Percentiles rank a stretch among this genome's conserved stretches.
Conservation (phyloP, 2,113 vertebrate species). For the Ceratotherium simum region DNA sequence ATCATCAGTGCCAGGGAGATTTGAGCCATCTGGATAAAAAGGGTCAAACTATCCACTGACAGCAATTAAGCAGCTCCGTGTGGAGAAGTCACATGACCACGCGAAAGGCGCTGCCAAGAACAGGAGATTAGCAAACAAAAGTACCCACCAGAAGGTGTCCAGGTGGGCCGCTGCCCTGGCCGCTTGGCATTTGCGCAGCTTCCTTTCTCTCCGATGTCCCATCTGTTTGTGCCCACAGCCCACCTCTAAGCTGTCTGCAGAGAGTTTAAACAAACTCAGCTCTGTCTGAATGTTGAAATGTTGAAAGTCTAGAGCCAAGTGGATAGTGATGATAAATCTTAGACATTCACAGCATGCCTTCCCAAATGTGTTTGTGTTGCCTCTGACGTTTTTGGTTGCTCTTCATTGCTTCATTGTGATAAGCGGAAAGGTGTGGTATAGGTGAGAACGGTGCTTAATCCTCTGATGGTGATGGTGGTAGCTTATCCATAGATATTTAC, state of each 20-base stretch:
- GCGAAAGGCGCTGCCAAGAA: constrained; percentile 71
- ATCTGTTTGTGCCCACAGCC: constrained; percentile 72
- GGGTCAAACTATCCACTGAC: constrained; percentile 84
- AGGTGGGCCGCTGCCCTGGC: constrained; percentile 57
- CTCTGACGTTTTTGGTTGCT: too few relatives aligned
- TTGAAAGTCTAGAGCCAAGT: not conserved
- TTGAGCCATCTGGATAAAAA: constrained; percentile 87
- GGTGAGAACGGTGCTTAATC: not conserved
- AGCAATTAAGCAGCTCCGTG: constrained; percentile 63
- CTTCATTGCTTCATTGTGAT: not conserved
- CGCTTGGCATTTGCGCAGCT: not conserved
- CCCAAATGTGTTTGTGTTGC: fast-evolving
- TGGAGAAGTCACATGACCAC: constrained; percentile 60
- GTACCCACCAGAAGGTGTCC: constrained; percentile 74
- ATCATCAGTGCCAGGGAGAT: constrained; percentile 62
- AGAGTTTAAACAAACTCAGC: constrained; percentile 58
- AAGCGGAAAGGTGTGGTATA: not conserved
- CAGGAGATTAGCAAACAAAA: constrained; percentile 74
- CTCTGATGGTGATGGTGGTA: not conserved
- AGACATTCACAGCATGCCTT: not conserved
- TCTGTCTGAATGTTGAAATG: not conserved
- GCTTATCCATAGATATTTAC: not conserved
- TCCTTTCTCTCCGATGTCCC: constrained; percentile 45
- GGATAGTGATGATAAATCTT: not conserved
- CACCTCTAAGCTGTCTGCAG: constrained; percentile 48